Base-by-base conservation (phyloP, 2,888 invertebrate species). In the Temnothorax unifasciatus region DNA sequence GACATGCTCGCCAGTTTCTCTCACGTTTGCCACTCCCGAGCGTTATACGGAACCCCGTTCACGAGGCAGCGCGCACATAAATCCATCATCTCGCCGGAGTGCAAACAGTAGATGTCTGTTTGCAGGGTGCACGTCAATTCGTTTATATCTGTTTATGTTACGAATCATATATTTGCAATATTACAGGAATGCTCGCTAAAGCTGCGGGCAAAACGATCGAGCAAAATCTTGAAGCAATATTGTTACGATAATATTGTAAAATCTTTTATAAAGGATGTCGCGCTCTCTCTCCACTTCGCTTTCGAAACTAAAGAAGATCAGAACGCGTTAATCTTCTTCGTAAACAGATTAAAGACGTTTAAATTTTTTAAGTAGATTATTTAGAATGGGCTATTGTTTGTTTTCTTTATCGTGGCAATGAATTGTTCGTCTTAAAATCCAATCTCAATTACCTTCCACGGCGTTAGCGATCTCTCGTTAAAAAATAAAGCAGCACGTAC, bases 401-500 rank as follows among this genome's bases (percentile, higher is more conserved):
- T 5, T 13, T 57, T 50, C 44, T 50, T 47, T 50, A 41, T 54
- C 29, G 50, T 15, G 21, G 25, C 13, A 50, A 54, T 44, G 9
- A 54, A 77, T 25, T 29, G 52, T 38, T 25, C 59, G n/a, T 74
- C 21, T 74, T 59, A 59, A 47, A 74, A 81, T 74, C 47, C 74
- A 79, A 79, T 57, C 59, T 74, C 34, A 21, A 81, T 81, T 59
- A 74, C 75, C 34, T 79, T 18, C 34, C 18, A 38, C 47, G 38
- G 64, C 38, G 44, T 74, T 47, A 79, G 38, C 79, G 38, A 69
- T 69, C 29, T 34, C 73, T 54, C 59, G 38, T 34, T 59, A 59
- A 82, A 66, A 85, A 83, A 90, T 86, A 90, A 86, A 88, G 81
- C 82, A 63, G 47, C 63, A 79, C 68, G 76, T 84, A 90, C 71